These are phyloP conservation scores for Mylabris sibirica DNA, from an alignment of 2,888 invertebrate genomes.

Conservation along the genomic window DNA sequence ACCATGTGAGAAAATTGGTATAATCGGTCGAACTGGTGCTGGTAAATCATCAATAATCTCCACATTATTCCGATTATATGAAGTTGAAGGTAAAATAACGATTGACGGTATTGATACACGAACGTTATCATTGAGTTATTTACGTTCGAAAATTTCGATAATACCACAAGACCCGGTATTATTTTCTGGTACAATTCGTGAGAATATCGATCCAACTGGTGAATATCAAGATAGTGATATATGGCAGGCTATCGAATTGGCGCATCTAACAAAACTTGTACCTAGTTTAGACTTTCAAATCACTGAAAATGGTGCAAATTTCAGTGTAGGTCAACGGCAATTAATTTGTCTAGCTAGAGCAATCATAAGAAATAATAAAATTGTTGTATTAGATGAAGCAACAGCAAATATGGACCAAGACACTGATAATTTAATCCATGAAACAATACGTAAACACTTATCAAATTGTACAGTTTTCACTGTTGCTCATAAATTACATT, in stretches of 20 bases:
- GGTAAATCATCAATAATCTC: slow-evolving; percentile 81
- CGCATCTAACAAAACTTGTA: slow-evolving; percentile 64
- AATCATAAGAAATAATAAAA: slow-evolving; percentile 59
- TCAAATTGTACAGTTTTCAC: slow-evolving; percentile 79
- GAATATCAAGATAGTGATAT: slow-evolving; percentile 77
- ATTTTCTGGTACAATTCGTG: slow-evolving; percentile 85
- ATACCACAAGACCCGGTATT: slow-evolving; percentile 87
- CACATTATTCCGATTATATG: slow-evolving; percentile 81
- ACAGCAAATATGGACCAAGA: slow-evolving; percentile 83
- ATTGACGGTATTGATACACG: slow-evolving; percentile 81
- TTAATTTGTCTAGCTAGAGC: slow-evolving; percentile 73
- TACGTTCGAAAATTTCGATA: slow-evolving; percentile 79
- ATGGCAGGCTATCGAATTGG: slow-evolving; percentile 73
- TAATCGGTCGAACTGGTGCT: slow-evolving; percentile 86
- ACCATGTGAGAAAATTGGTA: slow-evolving; percentile 75
- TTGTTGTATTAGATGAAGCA: slow-evolving; percentile 69
- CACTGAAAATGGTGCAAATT: slow-evolving; percentile 44
- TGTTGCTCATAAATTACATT: slow-evolving; percentile 83
- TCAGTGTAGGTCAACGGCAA: slow-evolving; percentile 68
- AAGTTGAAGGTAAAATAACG: slow-evolving; percentile 75
- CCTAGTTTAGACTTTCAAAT: slow-evolving; percentile 59
- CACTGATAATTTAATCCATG: slow-evolving; percentile 79
- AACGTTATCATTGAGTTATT: slow-evolving; percentile 74
- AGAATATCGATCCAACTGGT: slow-evolving; percentile 85
- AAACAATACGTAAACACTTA: slow-evolving; percentile 77